Evolutionary conservation across 2,797 vertebrate genomes (phyloP).

Genomic region (Myotis vivesi): DNA sequence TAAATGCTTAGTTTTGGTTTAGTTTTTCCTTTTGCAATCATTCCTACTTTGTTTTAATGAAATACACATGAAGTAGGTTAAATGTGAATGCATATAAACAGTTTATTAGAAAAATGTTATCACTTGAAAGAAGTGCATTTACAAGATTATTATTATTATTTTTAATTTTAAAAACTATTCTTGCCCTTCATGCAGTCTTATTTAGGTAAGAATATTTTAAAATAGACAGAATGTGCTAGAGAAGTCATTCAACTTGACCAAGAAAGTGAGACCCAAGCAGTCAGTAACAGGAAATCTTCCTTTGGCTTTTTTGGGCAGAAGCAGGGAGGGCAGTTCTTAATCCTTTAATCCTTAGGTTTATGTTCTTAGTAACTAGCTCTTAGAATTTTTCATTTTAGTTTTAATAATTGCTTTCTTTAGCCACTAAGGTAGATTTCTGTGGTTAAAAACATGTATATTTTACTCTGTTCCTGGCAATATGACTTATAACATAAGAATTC

Average conservation of each 20-base stretch:
- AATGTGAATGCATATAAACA: not conserved
- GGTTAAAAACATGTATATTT: constrained; percentile 9
- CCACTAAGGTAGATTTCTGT: not conserved
- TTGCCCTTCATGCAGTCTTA: not conserved
- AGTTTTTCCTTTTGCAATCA: not conserved
- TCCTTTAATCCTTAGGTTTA: not conserved
- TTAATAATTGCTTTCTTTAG: constrained; percentile 40
- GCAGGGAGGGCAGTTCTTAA: not conserved
- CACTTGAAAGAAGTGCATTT: not conserved
- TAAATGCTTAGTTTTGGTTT: not conserved
- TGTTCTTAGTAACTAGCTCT: constrained; percentile 3
- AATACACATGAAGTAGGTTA: not conserved
- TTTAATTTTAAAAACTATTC: not conserved
- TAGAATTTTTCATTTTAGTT: constrained; percentile 27
- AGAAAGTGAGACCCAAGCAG: not conserved
- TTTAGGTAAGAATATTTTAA: not conserved
- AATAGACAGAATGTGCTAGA: not conserved
- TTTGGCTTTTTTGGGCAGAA: not conserved
- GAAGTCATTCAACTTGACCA: not conserved
- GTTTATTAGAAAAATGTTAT: not conserved
- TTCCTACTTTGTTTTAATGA: constrained; percentile 6
- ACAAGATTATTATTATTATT: not conserved
- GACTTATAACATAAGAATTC: not conserved
- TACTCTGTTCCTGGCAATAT: not conserved
- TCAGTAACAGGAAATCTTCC: not conserved